phyloP scores from a whole-genome alignment of 2,113 vertebrate genomes.

The Cyprinus carpio region DNA sequence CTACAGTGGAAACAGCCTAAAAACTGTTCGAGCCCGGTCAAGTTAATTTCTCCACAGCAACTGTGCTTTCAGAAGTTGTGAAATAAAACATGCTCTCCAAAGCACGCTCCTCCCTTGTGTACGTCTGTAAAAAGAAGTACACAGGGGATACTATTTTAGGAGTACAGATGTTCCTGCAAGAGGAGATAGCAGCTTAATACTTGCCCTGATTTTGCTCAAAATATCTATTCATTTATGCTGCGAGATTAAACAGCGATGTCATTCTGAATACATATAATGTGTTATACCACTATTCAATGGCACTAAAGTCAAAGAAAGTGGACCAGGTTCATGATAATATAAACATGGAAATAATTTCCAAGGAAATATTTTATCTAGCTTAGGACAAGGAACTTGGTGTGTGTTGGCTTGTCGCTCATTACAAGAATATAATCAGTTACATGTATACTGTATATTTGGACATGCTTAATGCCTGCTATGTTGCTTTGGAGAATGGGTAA shows the following conservation, averaged over 20 bases:
- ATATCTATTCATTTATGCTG: slow-evolving; percentile 26
- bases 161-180: slow-evolving; percentile 34
- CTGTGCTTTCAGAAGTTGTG: slow-evolving; percentile 18
- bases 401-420: neutral
- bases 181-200: neutral
- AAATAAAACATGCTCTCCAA: slow-evolving; percentile 20
- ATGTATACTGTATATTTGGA: no score
- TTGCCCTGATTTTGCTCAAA: slow-evolving; percentile 37
- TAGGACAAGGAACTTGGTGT: neutral
- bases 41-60: neutral
- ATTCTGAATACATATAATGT: neutral
- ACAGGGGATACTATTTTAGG: slow-evolving; percentile 33
- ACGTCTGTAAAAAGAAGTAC: slow-evolving; percentile 36
- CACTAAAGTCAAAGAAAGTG: neutral
- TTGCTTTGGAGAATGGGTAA: no score
- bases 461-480: no score
- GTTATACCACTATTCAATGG: neutral
- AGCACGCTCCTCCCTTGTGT: slow-evolving; percentile 9
- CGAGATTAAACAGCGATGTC: neutral
- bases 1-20: neutral
- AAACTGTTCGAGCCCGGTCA: neutral
- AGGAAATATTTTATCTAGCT: neutral
- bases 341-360: neutral
- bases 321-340: neutral
- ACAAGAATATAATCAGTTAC: no score